Conservation (phyloP, 35 echinoderm and acorn worm genomes). For the Diadema setosum region DNA sequence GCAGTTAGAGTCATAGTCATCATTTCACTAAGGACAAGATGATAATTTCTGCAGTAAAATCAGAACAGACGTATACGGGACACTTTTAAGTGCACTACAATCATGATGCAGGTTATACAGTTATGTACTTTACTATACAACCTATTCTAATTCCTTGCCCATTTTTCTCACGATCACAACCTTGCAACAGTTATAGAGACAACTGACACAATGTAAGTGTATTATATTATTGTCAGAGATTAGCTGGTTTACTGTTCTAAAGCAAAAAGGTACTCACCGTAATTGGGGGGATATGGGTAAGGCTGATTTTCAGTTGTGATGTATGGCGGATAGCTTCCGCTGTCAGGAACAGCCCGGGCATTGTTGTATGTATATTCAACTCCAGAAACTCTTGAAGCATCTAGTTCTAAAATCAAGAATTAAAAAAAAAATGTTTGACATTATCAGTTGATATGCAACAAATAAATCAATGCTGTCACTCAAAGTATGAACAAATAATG, state of each 20-base stretch:
- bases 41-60: too few relatives aligned
- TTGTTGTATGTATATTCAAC: not conserved
- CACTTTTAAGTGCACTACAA: not conserved
- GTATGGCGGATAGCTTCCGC: not conserved
- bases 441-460: not conserved
- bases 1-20: too few relatives aligned
- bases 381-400: not conserved
- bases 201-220: not conserved
- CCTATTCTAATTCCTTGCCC: not conserved
- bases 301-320: not conserved
- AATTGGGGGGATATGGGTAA: not conserved
- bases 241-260: not conserved
- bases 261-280: too few relatives aligned
- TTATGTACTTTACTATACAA: not conserved
- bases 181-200: not conserved
- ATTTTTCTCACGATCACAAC: not conserved
- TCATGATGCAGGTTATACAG: too few relatives aligned
- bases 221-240: not conserved
- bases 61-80: too few relatives aligned
- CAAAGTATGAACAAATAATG: not conserved
- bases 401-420: not conserved
- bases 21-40: too few relatives aligned
- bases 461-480: not conserved
- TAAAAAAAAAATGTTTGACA: not conserved
- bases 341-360: not conserved